phyloP scores from a whole-genome alignment of 2,113 vertebrate genomes.

The Cyanocitta stelleri region DNA sequence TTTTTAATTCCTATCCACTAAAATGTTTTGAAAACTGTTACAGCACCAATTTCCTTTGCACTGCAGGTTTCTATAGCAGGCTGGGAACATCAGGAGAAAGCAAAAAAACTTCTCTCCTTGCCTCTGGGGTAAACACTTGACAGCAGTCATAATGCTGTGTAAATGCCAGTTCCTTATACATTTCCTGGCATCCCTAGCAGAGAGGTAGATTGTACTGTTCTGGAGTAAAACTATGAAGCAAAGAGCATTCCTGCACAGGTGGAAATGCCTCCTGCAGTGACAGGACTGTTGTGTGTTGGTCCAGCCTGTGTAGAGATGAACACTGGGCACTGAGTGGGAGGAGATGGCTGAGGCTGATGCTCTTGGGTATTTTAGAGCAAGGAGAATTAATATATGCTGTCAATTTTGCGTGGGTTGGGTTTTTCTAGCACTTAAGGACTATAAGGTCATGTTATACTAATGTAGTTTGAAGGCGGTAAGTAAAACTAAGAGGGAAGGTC shows the following conservation, averaged over 20 bases:
- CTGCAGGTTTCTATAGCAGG: background rate
- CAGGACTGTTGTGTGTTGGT: fast-evolving
- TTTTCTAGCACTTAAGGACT: background rate
- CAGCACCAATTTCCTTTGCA: background rate
- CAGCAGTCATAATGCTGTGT: background rate
- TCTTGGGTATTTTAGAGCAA: background rate
- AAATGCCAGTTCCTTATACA: background rate
- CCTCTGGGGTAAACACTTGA: background rate
- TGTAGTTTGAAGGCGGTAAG: background rate
- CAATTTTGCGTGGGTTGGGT: background rate
- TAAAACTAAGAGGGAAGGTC: background rate
- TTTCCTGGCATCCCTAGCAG: background rate
- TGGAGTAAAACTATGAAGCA: background rate
- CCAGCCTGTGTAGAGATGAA: background rate
- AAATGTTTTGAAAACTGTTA: background rate
- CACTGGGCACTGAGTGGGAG: background rate
- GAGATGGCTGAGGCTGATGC: background rate
- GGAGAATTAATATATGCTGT: background rate
- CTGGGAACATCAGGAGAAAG: background rate
- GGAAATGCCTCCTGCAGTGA: background rate
- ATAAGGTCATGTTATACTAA: background rate
- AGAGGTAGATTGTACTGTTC: background rate
- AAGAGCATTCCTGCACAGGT: background rate
- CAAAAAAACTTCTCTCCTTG: background rate
- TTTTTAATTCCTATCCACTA: background rate